Base-by-base conservation (phyloP, 2,888 invertebrate genomes). In the Euphydryas editha region DNA sequence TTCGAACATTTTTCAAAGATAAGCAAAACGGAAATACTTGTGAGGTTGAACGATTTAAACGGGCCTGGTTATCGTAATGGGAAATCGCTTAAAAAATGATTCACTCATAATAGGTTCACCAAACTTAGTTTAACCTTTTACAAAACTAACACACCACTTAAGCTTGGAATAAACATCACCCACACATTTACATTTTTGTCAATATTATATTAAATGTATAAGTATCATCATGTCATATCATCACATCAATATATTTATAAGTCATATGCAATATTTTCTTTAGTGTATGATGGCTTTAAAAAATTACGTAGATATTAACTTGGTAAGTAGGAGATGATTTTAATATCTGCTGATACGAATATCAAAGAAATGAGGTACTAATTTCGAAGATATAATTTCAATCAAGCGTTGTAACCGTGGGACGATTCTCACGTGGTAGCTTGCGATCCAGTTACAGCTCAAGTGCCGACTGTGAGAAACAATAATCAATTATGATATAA, bases 381-480 rank as follows among this genome's bases (percentile, higher is more conserved):
- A 65, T 66, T 76, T 75, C 73, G 80, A 77, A 79, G 80, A 83
- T 80, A 74, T 76, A 78, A 74, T 75, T 80, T 80, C 76, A 81
- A 81, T 81, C 72, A 77, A 80, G 79, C 76, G 77, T 73, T 77
- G 76, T 71, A 72, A 77, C 83, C 81, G 87, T 88, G 89, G 87
- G 85, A 88, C 83, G 76, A 73, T 85, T 90, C 89, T 82, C 89
- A 86, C 86, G 83, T 80, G 75, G 79, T 74, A 79, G 75, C 75
- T 71, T 71, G 76, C 81, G 88, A 88, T 90, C 86, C 87, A 88
- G 87, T 89, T 90, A 88, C 87, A 80, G 54, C 60, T 30, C 69
- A 59, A 61, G 64, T 75, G 75, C 72, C 73, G 69, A 66, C 72
- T 87, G 87, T 88, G 88, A 86, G 88, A 87, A 86, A 81, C 76